Percentiles rank a stretch among this genome's conserved stretches.
These are phyloP conservation scores for Brachystomella parvula DNA, from an alignment of 1,140 invertebrate genomes.

Conservation along the genomic window DNA sequence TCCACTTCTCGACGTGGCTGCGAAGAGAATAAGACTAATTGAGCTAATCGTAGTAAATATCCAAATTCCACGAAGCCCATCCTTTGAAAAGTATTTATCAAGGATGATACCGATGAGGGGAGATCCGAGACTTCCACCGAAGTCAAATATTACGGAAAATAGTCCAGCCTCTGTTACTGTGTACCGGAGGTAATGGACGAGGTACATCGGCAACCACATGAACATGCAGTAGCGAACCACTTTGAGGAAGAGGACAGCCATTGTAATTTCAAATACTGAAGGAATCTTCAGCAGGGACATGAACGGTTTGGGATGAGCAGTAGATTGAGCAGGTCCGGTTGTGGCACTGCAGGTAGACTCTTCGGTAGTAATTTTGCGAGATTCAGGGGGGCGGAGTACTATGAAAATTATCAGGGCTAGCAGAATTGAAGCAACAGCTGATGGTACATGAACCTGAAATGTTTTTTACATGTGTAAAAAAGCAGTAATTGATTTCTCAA, in stretches of 20 bases:
- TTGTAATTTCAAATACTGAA: conserved; percentile 47
- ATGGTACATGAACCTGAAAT: conserved; percentile 42
- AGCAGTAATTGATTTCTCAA: no score
- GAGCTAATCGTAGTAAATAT: conserved; percentile 44
- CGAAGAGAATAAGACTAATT: conserved; percentile 44
- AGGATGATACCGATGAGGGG: conserved; percentile 45
- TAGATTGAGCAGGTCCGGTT: conserved; percentile 8
- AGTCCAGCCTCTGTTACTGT: conserved; percentile 45
- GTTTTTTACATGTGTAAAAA: no score
- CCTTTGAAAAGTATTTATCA: conserved; percentile 43
- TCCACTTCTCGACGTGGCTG: conserved; percentile 46
- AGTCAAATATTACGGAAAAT: conserved; percentile 50
- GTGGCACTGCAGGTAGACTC: not conserved
- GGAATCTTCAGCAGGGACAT: conserved; percentile 41
- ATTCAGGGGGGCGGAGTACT: conserved; percentile 43
- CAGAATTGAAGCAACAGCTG: conserved; percentile 43
- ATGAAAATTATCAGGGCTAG: conserved; percentile 43
- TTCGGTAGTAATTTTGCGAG: conserved; percentile 40
- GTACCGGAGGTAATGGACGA: conserved; percentile 47
- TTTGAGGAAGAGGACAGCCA: conserved; percentile 49
- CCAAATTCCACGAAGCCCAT: conserved; percentile 44
- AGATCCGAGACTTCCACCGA: conserved; percentile 49
- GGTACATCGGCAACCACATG: conserved; percentile 51
- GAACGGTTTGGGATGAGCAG: not conserved
- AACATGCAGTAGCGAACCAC: conserved; percentile 50